A percentile compares a stretch with the other conserved stretches of the same genome.
Evolutionary conservation across 2,888 invertebrate genomes (phyloP).

Genomic region (Hydrotaea diabolus): DNA sequence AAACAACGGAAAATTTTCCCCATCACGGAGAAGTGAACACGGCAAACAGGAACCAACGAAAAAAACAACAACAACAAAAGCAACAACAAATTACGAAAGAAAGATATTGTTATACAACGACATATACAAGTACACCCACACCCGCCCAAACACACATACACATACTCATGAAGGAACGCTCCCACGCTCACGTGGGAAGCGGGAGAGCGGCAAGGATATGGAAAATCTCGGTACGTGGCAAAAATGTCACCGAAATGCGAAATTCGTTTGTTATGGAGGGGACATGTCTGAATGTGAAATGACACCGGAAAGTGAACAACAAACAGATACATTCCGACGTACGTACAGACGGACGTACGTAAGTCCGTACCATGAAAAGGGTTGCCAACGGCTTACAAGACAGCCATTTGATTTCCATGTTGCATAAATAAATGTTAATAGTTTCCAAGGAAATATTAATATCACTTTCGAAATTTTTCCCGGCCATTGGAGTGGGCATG

Average conservation of each 20-base stretch:
- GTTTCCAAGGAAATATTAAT: background rate
- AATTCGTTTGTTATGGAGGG: background rate
- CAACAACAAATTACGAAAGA: background rate
- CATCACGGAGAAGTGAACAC: background rate
- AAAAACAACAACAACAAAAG: slow-evolving; percentile 5
- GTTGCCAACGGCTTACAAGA: slow-evolving; percentile 27
- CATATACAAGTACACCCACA: too few species aligned
- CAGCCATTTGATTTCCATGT: background rate
- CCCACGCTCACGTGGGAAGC: too few species aligned
- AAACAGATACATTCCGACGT: too few species aligned
- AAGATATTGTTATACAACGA: background rate
- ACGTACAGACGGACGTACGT: too few species aligned
- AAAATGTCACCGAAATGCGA: slow-evolving; percentile 43
- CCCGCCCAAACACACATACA: too few species aligned
- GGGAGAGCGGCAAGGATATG: background rate
- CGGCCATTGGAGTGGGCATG: too few species aligned
- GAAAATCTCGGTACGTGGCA: slow-evolving; percentile 48
- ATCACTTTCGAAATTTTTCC: background rate
- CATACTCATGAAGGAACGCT: too few species aligned
- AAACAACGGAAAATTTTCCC: slow-evolving; percentile 20
- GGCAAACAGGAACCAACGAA: slow-evolving; percentile 18
- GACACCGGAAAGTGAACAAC: background rate
- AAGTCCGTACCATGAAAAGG: background rate
- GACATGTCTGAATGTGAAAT: background rate
- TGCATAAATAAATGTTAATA: background rate